Conservation (phyloP, 2,113 vertebrate species). For the Gobius niger region DNA sequence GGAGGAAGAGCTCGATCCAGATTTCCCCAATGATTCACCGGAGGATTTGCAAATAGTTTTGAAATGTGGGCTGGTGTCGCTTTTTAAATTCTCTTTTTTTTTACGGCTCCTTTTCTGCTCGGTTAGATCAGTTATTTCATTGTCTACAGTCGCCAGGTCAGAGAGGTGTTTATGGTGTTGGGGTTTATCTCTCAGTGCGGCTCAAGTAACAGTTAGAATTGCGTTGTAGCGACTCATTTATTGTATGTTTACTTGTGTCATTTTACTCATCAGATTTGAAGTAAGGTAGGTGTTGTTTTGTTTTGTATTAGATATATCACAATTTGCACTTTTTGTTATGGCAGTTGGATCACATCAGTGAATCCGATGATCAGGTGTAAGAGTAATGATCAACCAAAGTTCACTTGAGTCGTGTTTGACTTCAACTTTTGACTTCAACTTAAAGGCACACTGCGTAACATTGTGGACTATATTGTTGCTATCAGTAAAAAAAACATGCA, state of each 20-base stretch:
- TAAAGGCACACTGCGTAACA: too few species aligned
- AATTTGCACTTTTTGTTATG: background rate
- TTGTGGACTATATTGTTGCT: too few species aligned
- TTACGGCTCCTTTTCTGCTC: conserved; percentile 46
- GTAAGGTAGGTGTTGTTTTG: background rate
- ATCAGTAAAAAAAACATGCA: too few species aligned
- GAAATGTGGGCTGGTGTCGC: conserved; percentile 20
- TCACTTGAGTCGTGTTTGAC: too few species aligned
- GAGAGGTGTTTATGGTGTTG: conserved; percentile 45
- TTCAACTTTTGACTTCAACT: too few species aligned
- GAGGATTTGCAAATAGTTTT: conserved; percentile 30
- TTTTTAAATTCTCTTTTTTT: conserved; percentile 27
- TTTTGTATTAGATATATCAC: background rate
- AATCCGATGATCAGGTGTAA: too few species aligned
- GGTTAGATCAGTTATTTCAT: conserved; percentile 41
- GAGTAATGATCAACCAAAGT: too few species aligned
- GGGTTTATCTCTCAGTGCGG: conserved; percentile 61
- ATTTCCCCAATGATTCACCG: conserved; percentile 26
- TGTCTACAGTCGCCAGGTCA: conserved; percentile 13
- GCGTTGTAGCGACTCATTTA: too few species aligned
- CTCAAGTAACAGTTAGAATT: conserved; percentile 54
- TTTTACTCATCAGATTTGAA: too few species aligned
- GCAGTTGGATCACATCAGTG: background rate
- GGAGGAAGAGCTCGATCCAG: conserved; percentile 15
- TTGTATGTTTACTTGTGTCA: too few species aligned